A percentile compares a stretch with the other conserved stretches of the same genome.
These are phyloP conservation scores for Pantelozetes paolii DNA, from an alignment of 2,888 invertebrate genomes.

Conservation along the genomic window DNA sequence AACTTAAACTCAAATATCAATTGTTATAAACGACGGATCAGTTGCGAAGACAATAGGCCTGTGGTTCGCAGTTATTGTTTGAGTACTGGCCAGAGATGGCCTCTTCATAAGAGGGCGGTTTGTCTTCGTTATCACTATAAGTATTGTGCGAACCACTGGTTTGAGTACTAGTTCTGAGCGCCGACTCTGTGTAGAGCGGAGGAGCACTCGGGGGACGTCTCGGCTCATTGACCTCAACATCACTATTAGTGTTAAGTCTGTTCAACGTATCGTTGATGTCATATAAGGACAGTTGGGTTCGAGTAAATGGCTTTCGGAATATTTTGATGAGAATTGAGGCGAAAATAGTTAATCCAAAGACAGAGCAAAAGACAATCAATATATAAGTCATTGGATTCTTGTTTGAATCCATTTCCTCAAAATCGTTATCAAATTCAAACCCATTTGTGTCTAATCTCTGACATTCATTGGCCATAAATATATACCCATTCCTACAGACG, in stretches of 20 bases:
- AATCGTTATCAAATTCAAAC: background rate
- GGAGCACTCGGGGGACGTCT: background rate
- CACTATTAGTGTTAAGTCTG: background rate
- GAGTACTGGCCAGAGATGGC: background rate
- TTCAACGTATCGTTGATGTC: background rate
- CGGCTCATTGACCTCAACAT: background rate
- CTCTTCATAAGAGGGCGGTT: conserved; percentile 6
- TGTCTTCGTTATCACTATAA: background rate
- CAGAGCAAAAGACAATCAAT: background rate
- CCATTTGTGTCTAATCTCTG: background rate
- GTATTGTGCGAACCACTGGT: background rate
- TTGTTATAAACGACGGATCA: too few relatives aligned
- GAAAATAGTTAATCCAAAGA: conserved; percentile 1
- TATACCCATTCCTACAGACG: background rate
- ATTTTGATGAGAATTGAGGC: conserved; percentile 12
- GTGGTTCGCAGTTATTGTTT: too few relatives aligned
- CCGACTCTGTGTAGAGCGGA: background rate
- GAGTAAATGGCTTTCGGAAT: background rate
- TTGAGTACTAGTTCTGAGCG: background rate
- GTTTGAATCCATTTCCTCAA: background rate
- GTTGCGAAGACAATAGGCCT: too few relatives aligned
- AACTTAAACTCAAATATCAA: too few relatives aligned
- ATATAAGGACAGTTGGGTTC: background rate
- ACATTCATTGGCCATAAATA: background rate
- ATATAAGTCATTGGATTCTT: conserved; percentile 23